phyloP scores from a whole-genome alignment of 2,888 invertebrate genomes.

The Drosophila prostipennis region DNA sequence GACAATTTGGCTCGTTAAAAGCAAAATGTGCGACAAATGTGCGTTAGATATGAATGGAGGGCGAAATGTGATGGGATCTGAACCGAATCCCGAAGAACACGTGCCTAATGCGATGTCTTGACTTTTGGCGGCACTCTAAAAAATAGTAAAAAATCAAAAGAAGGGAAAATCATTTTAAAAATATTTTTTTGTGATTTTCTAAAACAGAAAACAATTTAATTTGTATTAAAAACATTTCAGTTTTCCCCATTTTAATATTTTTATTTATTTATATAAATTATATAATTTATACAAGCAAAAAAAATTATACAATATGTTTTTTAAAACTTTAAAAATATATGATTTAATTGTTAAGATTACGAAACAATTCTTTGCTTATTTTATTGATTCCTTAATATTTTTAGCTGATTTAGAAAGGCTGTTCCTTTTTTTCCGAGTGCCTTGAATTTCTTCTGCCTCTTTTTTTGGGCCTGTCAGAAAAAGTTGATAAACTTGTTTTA shows the following conservation, averaged over 20 bases:
- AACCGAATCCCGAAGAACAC: conserved; percentile 24
- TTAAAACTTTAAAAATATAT: too few species aligned
- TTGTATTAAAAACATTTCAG: too few species aligned
- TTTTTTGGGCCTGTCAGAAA: conserved; percentile 12
- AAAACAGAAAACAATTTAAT: too few species aligned
- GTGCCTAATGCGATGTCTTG: conserved; percentile 49
- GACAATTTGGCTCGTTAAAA: conserved; percentile 65
- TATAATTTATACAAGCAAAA: too few species aligned
- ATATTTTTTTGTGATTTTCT: too few species aligned
- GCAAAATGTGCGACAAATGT: conserved; percentile 55
- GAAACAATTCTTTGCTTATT: not conserved
- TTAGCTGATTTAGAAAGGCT: not conserved
- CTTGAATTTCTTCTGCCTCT: not conserved
- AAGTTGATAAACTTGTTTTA: conserved; percentile 62
- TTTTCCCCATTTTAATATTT: too few species aligned
- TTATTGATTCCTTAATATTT: not conserved
- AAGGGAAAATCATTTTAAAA: too few species aligned
- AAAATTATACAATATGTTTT: too few species aligned
- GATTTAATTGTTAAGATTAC: too few species aligned
- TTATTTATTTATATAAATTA: too few species aligned
- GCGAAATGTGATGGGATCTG: conserved; percentile 5
- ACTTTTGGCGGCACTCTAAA: not conserved
- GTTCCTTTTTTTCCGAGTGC: not conserved
- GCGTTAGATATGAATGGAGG: conserved; percentile 19
- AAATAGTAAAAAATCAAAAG: not conserved